Evolutionary conservation across 2,113 vertebrate genomes (phyloP), one percentile per base, ranked within the genome.

Genomic region (Hystrix cristata): DNA sequence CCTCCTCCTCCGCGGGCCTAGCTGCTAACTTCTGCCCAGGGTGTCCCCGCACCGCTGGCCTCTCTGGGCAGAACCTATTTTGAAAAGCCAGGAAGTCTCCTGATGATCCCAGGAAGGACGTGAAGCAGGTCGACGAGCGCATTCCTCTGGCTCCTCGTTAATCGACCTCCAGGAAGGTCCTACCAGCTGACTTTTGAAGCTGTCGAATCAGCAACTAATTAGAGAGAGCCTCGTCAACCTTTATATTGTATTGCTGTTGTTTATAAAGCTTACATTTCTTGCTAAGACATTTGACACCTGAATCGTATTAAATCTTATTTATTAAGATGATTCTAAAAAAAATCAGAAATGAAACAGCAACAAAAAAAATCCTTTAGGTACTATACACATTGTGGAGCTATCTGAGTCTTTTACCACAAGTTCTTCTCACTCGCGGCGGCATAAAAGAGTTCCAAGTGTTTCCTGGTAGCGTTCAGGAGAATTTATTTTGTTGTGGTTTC

Each of bases 401-500:
- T 25, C 43, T 27, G 29, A 34, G 4, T 23, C 87, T n/a, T 62
- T 53, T 1, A 31, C 38, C 65, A 2, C 29, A 46, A 84, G 76
- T 3, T n/a, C 87, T 60, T 9, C 62, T 93, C 19, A 25, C 43
- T 76, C 23, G 0, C 0, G 3, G 0, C 0, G 3, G 67, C 16
- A 76, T 1, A 31, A 51, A 23, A 82, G 72, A 51, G 51, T 38
- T 27, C 11, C 46, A 23, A 16, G 21, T 7, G 97, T 97, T 97
- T 90, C 97, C 69, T 62, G 13, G 96, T 25, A 85, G 93, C 96
- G 1, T 81, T 38, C 8, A 0, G 60, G 71, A 85, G 95, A 94
- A 62, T 90, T 64, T 57, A 88, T 95, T 97, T 95, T 97, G 97
- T 97, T 98, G 97, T 97, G 95, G 90, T 87, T 96, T 97, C 65